A percentile compares a stretch with the other conserved stretches of the same genome.
phyloP scores from a whole-genome alignment of 2,797 vertebrate genomes.

The Anniella stebbinsi region DNA sequence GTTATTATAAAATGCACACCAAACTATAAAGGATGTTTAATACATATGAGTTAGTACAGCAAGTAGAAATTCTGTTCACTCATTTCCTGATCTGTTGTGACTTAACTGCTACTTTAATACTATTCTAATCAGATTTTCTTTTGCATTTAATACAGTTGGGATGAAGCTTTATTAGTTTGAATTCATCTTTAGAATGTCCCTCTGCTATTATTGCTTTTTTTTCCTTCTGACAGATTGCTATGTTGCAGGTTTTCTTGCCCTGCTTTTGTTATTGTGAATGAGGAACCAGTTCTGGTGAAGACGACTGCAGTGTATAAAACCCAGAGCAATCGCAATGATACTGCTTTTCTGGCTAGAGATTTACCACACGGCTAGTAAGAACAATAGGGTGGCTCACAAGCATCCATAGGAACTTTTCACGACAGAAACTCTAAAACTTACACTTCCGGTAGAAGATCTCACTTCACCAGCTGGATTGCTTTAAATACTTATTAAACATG shows the following conservation, averaged over 20 bases:
- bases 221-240: conserved; percentile 25
- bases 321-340: not conserved
- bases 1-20: not conserved
- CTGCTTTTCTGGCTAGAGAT: not conserved
- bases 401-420: not conserved
- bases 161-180: not conserved
- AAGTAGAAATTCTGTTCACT: conserved; percentile 5
- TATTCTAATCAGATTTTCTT: not conserved
- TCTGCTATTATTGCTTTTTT: not conserved
- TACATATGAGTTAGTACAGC: not conserved
- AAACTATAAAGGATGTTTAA: not conserved
- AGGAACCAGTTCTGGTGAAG: not conserved
- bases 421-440: not conserved
- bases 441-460: not conserved
- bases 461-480: not conserved
- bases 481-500: not conserved
- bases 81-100: conserved; percentile 20
- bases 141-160: conserved; percentile 7
- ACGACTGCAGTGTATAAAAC: not conserved
- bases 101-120: conserved; percentile 1
- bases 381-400: not conserved
- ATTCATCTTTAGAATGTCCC: not conserved
- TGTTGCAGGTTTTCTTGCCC: not conserved
- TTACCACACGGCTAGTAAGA: not conserved
- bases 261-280: not conserved